These are phyloP conservation scores for Scomberomorus guttatus DNA, from an alignment of 2,797 vertebrate species.

Conservation along the genomic window DNA sequence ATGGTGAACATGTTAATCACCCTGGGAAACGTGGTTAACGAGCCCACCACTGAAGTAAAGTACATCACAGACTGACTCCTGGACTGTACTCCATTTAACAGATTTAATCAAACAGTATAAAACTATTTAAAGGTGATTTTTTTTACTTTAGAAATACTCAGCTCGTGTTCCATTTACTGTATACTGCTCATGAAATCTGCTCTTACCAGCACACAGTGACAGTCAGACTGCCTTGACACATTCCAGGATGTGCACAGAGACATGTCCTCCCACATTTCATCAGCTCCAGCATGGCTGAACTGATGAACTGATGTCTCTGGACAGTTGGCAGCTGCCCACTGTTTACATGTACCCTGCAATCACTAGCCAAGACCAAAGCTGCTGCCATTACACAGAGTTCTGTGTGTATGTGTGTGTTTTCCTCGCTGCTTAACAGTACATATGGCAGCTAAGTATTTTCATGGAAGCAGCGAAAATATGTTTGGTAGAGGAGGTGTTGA, in stretches of 20 bases:
- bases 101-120: constrained; percentile 1
- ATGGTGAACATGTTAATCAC: too few relatives aligned
- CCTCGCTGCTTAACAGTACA: background rate
- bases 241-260: constrained; percentile 58
- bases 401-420: background rate
- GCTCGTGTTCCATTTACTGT: constrained; percentile 34
- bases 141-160: background rate
- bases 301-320: constrained; percentile 59
- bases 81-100: background rate
- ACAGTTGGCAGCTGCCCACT: constrained; percentile 64
- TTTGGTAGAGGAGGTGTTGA: constrained; percentile 26
- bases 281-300: constrained; percentile 40
- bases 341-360: constrained; percentile 54
- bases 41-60: background rate
- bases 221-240: constrained; percentile 53
- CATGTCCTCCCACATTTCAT: constrained; percentile 61
- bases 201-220: constrained; percentile 26
- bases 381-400: background rate
- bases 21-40: background rate
- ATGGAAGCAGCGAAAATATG: constrained; percentile 31
- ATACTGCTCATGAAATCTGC: constrained; percentile 40
- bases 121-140: background rate
- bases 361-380: constrained; percentile 31
- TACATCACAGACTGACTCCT: background rate
- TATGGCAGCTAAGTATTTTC: constrained; percentile 12